Conservation (phyloP, 2,888 invertebrate genomes). For the Itoplectis maculator region DNA sequence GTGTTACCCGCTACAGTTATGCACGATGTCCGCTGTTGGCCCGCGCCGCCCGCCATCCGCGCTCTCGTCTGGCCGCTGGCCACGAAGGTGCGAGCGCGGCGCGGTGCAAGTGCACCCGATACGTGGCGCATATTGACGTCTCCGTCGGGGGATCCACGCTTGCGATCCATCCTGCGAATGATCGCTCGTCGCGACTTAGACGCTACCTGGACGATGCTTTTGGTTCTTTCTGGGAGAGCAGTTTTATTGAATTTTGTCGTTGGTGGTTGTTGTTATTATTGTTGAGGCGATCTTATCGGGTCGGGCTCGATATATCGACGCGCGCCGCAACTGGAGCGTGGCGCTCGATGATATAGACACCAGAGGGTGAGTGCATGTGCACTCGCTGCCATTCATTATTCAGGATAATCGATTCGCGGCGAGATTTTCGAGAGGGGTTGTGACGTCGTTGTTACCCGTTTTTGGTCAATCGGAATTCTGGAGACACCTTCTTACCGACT, state of each 20-base stretch:
- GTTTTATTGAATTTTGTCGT: not conserved
- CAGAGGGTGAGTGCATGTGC: not conserved
- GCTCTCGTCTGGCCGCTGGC: slow-evolving; percentile 13
- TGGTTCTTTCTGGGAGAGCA: not conserved
- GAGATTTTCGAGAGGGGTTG: not conserved
- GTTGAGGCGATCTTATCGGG: slow-evolving; percentile 11
- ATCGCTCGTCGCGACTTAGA: not conserved
- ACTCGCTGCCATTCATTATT: slow-evolving; percentile 23
- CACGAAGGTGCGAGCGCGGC: not conserved
- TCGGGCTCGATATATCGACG: slow-evolving; percentile 5
- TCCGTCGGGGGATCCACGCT: slow-evolving; percentile 40
- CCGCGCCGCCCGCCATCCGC: not conserved
- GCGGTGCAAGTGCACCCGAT: slow-evolving; percentile 5
- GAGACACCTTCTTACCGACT: not conserved
- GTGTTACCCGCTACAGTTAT: too few species aligned
- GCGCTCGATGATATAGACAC: too few species aligned
- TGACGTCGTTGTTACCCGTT: not conserved
- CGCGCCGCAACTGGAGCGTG: not conserved
- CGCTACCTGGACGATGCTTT: not conserved
- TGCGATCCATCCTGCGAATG: slow-evolving; percentile 25
- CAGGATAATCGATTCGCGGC: not conserved
- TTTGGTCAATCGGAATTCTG: not conserved
- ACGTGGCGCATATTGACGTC: slow-evolving; percentile 33
- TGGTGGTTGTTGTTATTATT: not conserved
- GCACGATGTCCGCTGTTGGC: not conserved